Evolutionary conservation across 2,797 vertebrate species (phyloP).

Genomic region (Diplodus puntazzo): DNA sequence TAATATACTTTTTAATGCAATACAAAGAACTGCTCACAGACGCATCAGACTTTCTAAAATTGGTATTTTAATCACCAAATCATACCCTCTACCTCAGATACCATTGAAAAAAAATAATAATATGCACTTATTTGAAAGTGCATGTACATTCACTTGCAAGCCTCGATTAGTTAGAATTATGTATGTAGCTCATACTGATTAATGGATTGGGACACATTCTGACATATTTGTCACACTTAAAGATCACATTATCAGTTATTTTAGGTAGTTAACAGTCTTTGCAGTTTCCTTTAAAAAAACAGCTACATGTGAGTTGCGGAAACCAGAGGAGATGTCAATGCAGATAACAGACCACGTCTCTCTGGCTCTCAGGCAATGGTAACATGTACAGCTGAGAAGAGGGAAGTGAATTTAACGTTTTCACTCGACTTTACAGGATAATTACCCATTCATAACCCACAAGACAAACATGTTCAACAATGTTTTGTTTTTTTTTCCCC

Average conservation of each 20-base stretch:
- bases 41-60: neutral
- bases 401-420: neutral
- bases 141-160: neutral
- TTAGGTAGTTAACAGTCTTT: neutral
- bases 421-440: too few relatives aligned
- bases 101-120: neutral
- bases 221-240: neutral
- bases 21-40: neutral
- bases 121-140: neutral
- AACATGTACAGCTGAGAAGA: neutral
- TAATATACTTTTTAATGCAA: neutral
- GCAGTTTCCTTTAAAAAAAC: conserved; percentile 13
- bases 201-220: neutral
- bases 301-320: neutral
- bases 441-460: neutral
- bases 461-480: too few relatives aligned
- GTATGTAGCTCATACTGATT: neutral
- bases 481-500: neutral
- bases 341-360: neutral
- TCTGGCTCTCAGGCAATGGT: neutral
- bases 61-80: neutral
- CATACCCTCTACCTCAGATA: neutral
- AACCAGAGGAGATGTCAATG: conserved; percentile 34
- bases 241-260: neutral
- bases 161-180: neutral